Conservation (phyloP, 1,140 invertebrate genomes). For the Campoletis sonorensis region DNA sequence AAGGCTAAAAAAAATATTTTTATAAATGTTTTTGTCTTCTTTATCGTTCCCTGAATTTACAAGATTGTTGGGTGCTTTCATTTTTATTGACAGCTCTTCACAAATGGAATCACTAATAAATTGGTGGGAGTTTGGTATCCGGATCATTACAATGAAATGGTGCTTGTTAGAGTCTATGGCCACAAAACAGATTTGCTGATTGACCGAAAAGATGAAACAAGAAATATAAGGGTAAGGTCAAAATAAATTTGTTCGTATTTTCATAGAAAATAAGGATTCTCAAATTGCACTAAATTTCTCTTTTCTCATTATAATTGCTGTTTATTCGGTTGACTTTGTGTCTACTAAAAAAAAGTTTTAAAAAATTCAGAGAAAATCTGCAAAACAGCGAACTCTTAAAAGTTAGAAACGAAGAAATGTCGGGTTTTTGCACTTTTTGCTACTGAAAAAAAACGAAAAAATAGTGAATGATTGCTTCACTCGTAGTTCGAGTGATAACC, state of each 20-base stretch:
- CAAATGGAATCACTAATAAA: conserved; percentile 97
- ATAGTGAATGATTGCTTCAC: neutral
- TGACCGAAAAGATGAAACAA: conserved; percentile 89
- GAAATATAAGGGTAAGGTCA: conserved; percentile 80
- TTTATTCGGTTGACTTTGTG: too few relatives aligned
- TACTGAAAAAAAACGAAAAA: conserved; percentile 9
- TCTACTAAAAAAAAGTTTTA: too few relatives aligned
- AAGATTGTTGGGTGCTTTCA: conserved; percentile 47
- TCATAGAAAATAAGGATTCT: conserved; percentile 10
- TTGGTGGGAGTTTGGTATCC: conserved; percentile 85
- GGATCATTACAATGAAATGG: conserved; percentile 81
- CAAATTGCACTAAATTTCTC: neutral
- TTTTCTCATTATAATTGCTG: too few relatives aligned
- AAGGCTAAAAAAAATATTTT: too few relatives aligned
- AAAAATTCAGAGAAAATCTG: too few relatives aligned
- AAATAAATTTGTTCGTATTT: neutral
- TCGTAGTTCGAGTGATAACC: too few relatives aligned
- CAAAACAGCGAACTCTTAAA: too few relatives aligned
- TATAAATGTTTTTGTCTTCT: too few relatives aligned
- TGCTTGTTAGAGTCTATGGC: conserved; percentile 95
- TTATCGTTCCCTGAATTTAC: neutral
- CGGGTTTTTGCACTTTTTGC: neutral
- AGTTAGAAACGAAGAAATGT: too few relatives aligned
- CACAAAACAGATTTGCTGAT: conserved; percentile 95
- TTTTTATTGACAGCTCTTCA: conserved; percentile 85